Evolutionary conservation across 2,113 vertebrate species (phyloP).

Genomic region (Psittacula cyanocephala): DNA sequence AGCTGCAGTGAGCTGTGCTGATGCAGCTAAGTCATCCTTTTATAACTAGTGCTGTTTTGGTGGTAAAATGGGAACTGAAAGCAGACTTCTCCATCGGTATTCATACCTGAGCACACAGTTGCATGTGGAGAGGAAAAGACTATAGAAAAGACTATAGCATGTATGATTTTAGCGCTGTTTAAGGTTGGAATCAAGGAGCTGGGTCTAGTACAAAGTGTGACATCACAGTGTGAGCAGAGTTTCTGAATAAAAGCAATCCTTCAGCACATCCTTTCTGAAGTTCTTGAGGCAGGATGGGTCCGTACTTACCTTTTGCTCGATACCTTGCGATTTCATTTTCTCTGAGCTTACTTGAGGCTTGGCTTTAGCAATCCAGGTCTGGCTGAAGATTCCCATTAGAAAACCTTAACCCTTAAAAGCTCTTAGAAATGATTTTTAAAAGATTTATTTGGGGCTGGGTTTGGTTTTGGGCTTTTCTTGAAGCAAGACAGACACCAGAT

Average conservation of each 20-base stretch:
- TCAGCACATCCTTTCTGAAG: background rate
- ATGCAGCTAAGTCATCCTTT: background rate
- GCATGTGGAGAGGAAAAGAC: background rate
- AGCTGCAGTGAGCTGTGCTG: background rate
- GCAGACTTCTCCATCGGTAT: background rate
- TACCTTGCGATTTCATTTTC: background rate
- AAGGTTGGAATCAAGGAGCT: background rate
- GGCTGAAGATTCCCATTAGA: background rate
- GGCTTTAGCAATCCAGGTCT: background rate
- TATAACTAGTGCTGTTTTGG: background rate
- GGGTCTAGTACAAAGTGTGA: background rate
- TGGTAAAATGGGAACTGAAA: background rate
- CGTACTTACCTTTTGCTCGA: rapidly evolving
- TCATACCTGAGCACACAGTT: background rate
- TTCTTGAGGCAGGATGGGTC: background rate
- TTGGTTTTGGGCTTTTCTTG: background rate
- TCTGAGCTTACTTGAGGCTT: background rate
- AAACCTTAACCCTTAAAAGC: background rate
- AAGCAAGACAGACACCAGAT: background rate
- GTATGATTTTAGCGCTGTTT: background rate
- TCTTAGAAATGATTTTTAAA: background rate
- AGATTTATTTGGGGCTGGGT: background rate
- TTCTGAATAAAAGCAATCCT: background rate
- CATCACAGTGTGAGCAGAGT: background rate
- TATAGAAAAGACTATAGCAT: background rate